Conservation (phyloP, 2,888 invertebrate genomes). For the Tachina fera region DNA sequence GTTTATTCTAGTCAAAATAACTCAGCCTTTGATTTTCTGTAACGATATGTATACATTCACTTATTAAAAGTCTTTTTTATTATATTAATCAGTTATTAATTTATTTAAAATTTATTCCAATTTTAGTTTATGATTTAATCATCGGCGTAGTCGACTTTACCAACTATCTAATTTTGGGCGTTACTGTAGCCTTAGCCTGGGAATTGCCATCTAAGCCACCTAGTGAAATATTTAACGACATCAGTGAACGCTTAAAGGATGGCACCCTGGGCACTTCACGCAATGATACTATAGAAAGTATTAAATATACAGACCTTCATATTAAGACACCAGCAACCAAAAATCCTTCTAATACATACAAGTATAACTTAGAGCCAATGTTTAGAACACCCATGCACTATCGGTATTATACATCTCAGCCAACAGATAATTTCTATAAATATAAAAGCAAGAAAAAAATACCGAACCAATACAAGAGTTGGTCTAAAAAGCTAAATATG, state of each 20-base stretch:
- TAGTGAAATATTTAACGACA: conserved; percentile 79
- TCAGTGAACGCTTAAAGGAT: conserved; percentile 77
- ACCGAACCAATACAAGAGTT: conserved; percentile 35
- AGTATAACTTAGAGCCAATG: conserved; percentile 41
- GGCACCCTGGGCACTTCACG: conserved; percentile 78
- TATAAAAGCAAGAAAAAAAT: neutral
- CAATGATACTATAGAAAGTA: conserved; percentile 77
- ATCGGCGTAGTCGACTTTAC: conserved; percentile 82
- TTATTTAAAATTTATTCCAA: neutral
- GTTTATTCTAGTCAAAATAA: too few relatives aligned
- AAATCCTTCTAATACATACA: neutral
- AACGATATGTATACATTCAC: too few relatives aligned
- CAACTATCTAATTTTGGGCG: conserved; percentile 86
- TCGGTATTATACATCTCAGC: conserved; percentile 59
- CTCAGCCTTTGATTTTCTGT: neutral
- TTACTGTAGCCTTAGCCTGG: conserved; percentile 90
- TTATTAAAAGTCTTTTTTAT: too few relatives aligned
- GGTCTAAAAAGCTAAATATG: conserved; percentile 73
- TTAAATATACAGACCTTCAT: conserved; percentile 76
- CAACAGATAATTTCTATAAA: conserved; percentile 18
- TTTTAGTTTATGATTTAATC: conserved; percentile 81
- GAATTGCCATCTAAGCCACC: conserved; percentile 88
- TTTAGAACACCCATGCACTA: conserved; percentile 73
- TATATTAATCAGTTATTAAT: neutral
- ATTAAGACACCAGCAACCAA: neutral